Evolutionary conservation across 2,113 vertebrate species (phyloP), one percentile per base, ranked within the genome.

Genomic region (Phaethornis superciliosus): DNA sequence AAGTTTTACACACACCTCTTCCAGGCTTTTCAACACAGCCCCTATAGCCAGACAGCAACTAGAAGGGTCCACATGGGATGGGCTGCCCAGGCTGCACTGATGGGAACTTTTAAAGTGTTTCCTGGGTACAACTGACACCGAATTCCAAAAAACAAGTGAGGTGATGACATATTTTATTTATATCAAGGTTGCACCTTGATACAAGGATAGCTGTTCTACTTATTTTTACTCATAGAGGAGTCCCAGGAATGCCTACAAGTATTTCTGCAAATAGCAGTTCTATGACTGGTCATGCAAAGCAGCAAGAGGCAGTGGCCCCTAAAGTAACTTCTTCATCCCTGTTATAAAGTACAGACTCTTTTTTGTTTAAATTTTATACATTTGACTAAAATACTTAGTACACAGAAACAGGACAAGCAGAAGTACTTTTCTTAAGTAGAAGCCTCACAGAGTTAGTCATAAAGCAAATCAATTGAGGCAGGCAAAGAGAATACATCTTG

Each of bases 401-500:
- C 63, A 64, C 2, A 80, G 81, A 91, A 89, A 70, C 19, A 12
- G 76, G 55, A 81, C 83, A 91, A 77, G 74, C 56, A 76, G 62
- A 92, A 94, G 46, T 67, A 74, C 42, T 86, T 87, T 81, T 96
- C 81, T 95, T 69, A 84, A 93, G 83, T 54, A 78, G 92, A 96
- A 96, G 77, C 83, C 82, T 96, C 84, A 74, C 55, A 24, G 21
- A 56, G 67, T 86, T 77, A 83, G 96, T 96, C 94, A 92, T 74
- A 94, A 86, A 89, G 89, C 59, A 82, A 93, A 94, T 92, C 72
- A 81, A 84, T 88, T 88, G 87, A 86, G 64, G 47, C 82, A 88
- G 83, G 90, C 86, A 94, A 89, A 82, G 74, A 88, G 62, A 94
- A 92, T 92, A 82, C 80, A 97, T 69, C 79, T 95, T 84, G 71